Conservation (phyloP, 2,888 invertebrate genomes). For the Beris morrisii region DNA sequence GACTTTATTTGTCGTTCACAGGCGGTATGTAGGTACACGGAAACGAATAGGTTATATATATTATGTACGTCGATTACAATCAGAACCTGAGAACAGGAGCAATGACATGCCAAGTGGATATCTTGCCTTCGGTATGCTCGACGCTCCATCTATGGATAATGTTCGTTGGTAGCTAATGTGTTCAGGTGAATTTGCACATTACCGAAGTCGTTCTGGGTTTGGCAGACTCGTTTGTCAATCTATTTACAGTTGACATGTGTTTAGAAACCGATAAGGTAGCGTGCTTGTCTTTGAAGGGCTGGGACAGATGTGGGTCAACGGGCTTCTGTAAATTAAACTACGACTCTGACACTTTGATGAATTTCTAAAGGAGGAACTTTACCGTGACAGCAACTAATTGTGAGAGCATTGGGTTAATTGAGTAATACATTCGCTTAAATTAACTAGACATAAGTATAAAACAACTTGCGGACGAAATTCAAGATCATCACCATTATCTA, state of each 20-base stretch:
- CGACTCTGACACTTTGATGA: constrained; percentile 16
- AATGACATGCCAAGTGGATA: too few relatives aligned
- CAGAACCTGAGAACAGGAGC: neutral
- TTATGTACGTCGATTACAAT: neutral
- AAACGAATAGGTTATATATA: neutral
- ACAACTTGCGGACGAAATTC: neutral
- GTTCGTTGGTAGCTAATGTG: too few relatives aligned
- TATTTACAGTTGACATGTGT: constrained; percentile 25
- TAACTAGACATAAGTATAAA: too few relatives aligned
- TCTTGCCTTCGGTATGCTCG: too few relatives aligned
- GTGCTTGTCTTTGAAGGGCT: constrained; percentile 7
- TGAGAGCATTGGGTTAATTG: neutral
- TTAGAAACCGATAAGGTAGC: constrained; percentile 19
- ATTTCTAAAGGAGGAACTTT: constrained; percentile 6
- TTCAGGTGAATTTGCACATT: neutral
- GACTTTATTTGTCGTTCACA: constrained; percentile 22
- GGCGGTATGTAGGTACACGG: neutral
- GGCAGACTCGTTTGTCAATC: constrained; percentile 19
- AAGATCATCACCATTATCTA: neutral
- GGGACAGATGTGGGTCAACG: constrained; percentile 15
- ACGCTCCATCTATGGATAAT: too few relatives aligned
- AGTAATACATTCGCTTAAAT: too few relatives aligned
- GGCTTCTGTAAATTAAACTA: constrained; percentile 6
- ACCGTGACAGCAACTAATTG: constrained; percentile 8
- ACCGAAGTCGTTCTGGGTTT: neutral